Evolutionary conservation across 2,797 vertebrate genomes (phyloP).

Genomic region (Loris lydekkerianus): DNA sequence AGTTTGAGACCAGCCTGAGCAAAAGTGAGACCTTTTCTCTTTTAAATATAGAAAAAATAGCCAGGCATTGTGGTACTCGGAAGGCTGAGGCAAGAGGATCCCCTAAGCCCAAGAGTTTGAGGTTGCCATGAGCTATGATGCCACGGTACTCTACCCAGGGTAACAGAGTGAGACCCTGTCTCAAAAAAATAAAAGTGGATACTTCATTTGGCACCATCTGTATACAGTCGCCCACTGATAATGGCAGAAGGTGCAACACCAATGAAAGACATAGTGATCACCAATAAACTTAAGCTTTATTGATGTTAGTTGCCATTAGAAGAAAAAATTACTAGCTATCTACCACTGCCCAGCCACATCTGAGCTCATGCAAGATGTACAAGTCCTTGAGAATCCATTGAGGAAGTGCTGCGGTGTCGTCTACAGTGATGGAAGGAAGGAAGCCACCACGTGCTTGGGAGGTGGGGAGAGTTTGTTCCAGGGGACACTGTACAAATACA

Average conservation of each 20-base stretch:
- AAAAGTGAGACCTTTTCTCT: no score
- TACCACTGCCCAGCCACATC: neutral
- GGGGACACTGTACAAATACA: neutral
- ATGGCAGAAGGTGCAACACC: neutral
- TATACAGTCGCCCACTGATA: neutral
- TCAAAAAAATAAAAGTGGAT: no score
- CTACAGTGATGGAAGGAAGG: accelerated
- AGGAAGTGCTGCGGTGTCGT: neutral
- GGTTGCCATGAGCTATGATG: no score
- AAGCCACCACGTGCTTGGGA: neutral
- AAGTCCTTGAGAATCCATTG: neutral
- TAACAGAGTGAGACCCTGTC: no score
- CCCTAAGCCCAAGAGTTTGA: no score
- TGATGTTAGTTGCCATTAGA: neutral
- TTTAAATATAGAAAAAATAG: no score
- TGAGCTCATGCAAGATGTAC: accelerated
- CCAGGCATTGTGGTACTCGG: no score
- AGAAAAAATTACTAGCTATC: neutral
- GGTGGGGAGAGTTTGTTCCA: neutral
- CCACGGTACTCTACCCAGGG: no score
- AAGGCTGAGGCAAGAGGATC: no score
- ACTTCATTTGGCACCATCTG: no score
- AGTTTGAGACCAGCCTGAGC: no score
- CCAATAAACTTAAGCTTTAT: neutral
- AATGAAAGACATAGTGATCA: accelerated